These are phyloP conservation scores for Noctua janthe DNA, from an alignment of 2,888 invertebrate genomes.

Conservation along the genomic window DNA sequence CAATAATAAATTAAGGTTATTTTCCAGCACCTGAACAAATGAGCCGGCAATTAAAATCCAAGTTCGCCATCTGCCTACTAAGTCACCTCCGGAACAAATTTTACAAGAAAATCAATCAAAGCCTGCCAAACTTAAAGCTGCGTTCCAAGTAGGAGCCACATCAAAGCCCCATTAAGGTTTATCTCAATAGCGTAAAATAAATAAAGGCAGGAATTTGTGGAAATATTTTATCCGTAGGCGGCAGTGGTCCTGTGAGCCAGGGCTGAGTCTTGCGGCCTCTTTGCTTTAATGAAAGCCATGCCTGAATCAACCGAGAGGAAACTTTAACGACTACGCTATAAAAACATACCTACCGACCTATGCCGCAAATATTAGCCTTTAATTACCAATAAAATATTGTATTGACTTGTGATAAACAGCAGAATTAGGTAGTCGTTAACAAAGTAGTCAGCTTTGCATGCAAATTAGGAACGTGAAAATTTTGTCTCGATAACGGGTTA, in stretches of 20 bases:
- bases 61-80: conserved; percentile 71
- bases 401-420: conserved; percentile 33
- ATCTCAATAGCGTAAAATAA: conserved; percentile 88
- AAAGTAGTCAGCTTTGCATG: conserved; percentile 45
- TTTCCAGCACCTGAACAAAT: conserved; percentile 58
- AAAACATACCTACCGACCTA: conserved; percentile 72
- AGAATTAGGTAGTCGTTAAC: conserved; percentile 45
- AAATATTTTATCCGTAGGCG: conserved; percentile 86
- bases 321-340: conserved; percentile 81
- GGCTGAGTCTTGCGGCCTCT: conserved; percentile 84
- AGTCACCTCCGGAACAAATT: conserved; percentile 76
- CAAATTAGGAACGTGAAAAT: conserved; percentile 40
- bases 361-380: conserved; percentile 71
- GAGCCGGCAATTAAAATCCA: conserved; percentile 71
- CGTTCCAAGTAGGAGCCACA: conserved; percentile 83
- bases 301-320: conserved; percentile 80
- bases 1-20: conserved; percentile 22
- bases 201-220: conserved; percentile 87
- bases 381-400: conserved; percentile 66
- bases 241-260: conserved; percentile 76
- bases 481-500: conserved; percentile 53
- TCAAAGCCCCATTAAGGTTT: conserved; percentile 89
- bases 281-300: conserved; percentile 87
- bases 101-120: conserved; percentile 87
- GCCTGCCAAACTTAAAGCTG: conserved; percentile 84